Base-by-base conservation (phyloP, 2,888 invertebrate genomes). In the Mimumesa dahlbomi region DNA sequence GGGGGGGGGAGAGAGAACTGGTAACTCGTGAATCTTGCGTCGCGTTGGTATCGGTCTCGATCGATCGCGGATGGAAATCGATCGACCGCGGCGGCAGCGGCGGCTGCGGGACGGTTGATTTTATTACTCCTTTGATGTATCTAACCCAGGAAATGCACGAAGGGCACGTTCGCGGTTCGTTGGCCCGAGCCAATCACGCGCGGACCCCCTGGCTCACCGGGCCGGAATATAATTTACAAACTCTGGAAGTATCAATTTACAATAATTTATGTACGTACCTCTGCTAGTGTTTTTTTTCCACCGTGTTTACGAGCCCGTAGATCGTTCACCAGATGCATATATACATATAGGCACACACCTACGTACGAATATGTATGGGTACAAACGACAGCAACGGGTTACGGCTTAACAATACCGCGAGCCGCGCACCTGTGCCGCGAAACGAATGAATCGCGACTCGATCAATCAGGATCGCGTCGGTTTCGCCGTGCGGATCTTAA, bases 101-200 rank as follows among this genome's bases (percentile, higher is more conserved):
- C 13, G 19, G 46, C 38, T 40, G 43, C 31, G 21, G 9, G n/a
- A n/a, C 31, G 49, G 38, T 56, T 49, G 49, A 74, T 82, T 82
- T 81, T 82, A 74, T 75, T 71, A 58, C 75, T 75, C 71, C 77
- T 82, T 81, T 77, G 79, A 82, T 75, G 79, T 65, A 56, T 53
- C 69, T 13, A 18, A 56, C 43, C 50, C 71, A 77, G 77, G 78
- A 78, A 83, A 80, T 69, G 70, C 72, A 49, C 59, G 65, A 66
- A 73, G 67, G 66, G 77, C 61, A 53, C 21, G 71, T 82, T 82
- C 74, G 79, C 75, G 79, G 79, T 75, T 79, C 75, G 73, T 54
- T 79, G 75, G 42, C 16, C 38, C 40, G 42, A 50, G 53, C 54
- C 72, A 73, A 79, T 77, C 72, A 48, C 57, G 57, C 61, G 67